Evolutionary conservation across 2,888 invertebrate genomes (phyloP), one percentile per base, ranked within the genome.

Genomic region (Yponomeuta sedellus): DNA sequence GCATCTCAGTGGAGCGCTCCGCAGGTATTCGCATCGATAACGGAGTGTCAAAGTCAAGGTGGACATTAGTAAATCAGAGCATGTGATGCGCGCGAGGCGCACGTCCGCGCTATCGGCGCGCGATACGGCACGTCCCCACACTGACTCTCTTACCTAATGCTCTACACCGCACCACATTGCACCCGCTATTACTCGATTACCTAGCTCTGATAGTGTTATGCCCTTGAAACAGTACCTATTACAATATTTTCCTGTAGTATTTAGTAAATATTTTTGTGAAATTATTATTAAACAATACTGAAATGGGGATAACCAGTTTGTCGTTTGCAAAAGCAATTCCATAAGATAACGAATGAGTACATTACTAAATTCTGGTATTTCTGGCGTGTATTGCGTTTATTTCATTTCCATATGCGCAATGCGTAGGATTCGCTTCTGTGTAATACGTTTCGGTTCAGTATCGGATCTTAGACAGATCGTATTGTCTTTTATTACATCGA

Each of bases 241-340:
- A 52, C 44, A 63, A 28, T 34, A 39, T n/a, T 56, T 58, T 66
- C 34, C 22, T n/a, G n/a, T 68, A 68, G 68, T 68, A 66, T 52
- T n/a, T 65, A 67, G 68, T 68, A 62, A 52, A 52, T 52, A 16
- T 52, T 52, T 52, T 52, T 16, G 44, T 52, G 12, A 16, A 52
- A 12, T 52, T 52, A 52, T 52, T 52, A 12, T 12, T 52, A 4
- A 16, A 16, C 12, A 52, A 52, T 52, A 52, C 44, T 52, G 16
- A 52, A 52, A 12, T 52, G 16, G 44, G 16, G 44, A 10, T 52
- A 16, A 52, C 16, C 44, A 16, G 44, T 16, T 52, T 16, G 16
- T 12, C 16, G 4, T 52, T 16, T 52, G 44, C 44, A 52, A 52
- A n/a, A 52, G 44, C 44, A 52, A 52, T 52, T 12, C 16, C 16